These are phyloP conservation scores for Ruditapes philippinarum DNA, from an alignment of 1,140 invertebrate species.

Conservation along the genomic window DNA sequence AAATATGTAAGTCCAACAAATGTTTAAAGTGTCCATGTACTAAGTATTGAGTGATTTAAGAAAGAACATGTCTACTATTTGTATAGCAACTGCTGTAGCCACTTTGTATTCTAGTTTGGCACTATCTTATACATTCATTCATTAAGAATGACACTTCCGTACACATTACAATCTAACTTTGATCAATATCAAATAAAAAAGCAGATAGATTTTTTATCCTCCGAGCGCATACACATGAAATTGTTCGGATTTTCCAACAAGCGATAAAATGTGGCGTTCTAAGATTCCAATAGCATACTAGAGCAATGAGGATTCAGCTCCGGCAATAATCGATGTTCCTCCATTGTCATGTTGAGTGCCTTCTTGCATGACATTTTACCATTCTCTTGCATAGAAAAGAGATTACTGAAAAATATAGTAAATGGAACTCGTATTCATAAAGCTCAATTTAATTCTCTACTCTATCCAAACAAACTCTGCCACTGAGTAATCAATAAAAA, in stretches of 20 bases:
- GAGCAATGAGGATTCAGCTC: neutral
- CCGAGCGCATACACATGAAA: neutral
- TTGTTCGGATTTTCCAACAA: neutral
- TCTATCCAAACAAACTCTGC: neutral
- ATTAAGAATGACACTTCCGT: no score
- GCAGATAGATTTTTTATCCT: no score
- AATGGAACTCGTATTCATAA: neutral
- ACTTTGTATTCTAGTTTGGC: no score
- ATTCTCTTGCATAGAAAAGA: neutral
- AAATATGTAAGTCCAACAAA: no score
- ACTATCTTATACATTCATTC: no score
- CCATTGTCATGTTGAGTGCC: slow-evolving; percentile 4
- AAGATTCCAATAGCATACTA: slow-evolving; percentile 19
- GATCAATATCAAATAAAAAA: no score
- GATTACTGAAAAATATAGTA: neutral
- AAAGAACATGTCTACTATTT: no score
- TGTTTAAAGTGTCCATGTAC: no score
- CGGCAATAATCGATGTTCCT: slow-evolving; percentile 2
- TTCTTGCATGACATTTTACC: neutral
- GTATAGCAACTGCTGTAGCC: no score
- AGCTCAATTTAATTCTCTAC: slow-evolving; percentile 8
- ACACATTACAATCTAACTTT: no score
- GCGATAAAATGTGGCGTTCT: slow-evolving; percentile 1
- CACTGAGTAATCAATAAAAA: no score
- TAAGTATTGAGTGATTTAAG: no score